Base-by-base conservation (phyloP, 2,888 invertebrate species). In the Nomada fucata region DNA sequence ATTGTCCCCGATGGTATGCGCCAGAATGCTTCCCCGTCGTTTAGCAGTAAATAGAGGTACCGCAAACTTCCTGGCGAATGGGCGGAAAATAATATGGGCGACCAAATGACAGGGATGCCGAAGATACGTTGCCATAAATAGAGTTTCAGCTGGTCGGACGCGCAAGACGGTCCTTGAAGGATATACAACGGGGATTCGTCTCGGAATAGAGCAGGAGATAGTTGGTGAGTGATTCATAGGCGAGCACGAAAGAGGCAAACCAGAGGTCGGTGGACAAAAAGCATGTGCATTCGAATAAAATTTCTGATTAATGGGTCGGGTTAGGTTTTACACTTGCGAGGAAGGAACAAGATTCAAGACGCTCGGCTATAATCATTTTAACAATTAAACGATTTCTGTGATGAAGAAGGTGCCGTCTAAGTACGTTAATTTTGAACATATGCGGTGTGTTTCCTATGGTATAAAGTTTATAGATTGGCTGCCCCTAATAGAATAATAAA, bases 131-230 rank as follows among this genome's bases (percentile, higher is more conserved):
- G 53, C 1, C 64, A 53, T 55, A 78, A 69, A 73, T 78, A 79
- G 73, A 70, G 53, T 20, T 74, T 57, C 36, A 13, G 10, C 26
- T 26, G 50, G 53, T 15, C 1, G 36, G 61, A 29, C 23, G 26
- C 44, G 53, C 20, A 44, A 36, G 60, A 69, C 53, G 50, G 42
- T 36, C 63, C n/a, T 15, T 13, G 74, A 55, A 67, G 65, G 44
- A 74, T 81, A 70, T 70, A 79, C 13, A 11, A 61, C 36, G 44
- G 1, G 61, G 75, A 79, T 53, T 18, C 67, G 55, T 26, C 47
- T 59, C 9, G 20, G 64, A 81, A 81, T 78, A 78, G 73, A 69
- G 57, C 61, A 36, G 10, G n/a, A 18, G 23, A 20, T 69, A 65
- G 73, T 78, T 81, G 53, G 57, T 44, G 36, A 15, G 69, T 67